These are phyloP conservation scores for Oryctolagus cuniculus DNA, from an alignment of 2,113 vertebrate genomes.

Conservation along the genomic window DNA sequence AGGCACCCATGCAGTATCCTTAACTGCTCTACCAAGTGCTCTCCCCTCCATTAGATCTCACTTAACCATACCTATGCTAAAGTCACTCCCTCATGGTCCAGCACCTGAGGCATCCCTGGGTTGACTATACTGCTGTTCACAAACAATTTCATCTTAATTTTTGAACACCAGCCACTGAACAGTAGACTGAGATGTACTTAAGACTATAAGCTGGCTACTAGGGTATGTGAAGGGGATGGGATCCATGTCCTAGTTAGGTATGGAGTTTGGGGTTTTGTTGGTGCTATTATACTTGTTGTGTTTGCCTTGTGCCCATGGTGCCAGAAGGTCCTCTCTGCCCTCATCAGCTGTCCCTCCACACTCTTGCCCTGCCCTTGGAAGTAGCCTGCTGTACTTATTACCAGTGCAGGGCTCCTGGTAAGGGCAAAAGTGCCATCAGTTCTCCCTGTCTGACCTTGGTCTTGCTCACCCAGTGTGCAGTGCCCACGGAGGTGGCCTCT, in stretches of 20 bases:
- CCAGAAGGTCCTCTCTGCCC: background rate
- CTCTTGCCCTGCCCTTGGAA: background rate
- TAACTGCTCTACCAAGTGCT: no score
- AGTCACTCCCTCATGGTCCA: no score
- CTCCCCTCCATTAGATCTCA: no score
- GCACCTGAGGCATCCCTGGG: no score
- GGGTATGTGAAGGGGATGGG: background rate
- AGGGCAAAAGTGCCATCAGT: background rate
- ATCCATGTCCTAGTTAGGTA: background rate
- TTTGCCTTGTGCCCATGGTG: background rate
- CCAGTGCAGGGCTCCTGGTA: background rate
- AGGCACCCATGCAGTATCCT: no score
- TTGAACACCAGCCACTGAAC: background rate
- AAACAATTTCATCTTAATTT: background rate
- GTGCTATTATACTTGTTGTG: background rate
- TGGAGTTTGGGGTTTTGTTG: background rate
- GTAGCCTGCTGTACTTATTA: background rate
- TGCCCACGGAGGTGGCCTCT: background rate
- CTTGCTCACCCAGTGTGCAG: background rate
- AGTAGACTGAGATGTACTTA: background rate
- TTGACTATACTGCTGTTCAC: no score
- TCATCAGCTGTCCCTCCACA: background rate
- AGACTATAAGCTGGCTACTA: background rate
- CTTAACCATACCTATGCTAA: no score
- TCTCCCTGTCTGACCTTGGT: fast-evolving